A percentile compares a stretch with the other conserved stretches of the same genome.
phyloP scores from a whole-genome alignment of 2,113 vertebrate genomes.

The Peromyscus polionotus region DNA sequence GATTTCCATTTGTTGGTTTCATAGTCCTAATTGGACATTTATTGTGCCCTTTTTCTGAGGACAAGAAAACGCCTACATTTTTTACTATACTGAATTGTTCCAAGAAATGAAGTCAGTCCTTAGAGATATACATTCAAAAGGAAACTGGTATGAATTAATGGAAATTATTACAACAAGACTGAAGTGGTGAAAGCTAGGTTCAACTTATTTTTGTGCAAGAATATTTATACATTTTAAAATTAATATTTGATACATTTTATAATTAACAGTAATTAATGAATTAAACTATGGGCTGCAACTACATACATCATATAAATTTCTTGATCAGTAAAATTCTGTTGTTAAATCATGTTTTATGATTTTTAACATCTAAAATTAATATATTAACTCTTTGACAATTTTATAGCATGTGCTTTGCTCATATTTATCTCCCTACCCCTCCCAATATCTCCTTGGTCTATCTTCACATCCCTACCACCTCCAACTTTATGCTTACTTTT shows the following conservation, averaged over 20 bases:
- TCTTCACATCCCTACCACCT: background rate
- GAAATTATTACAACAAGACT: background rate
- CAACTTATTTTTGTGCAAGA: background rate
- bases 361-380: background rate
- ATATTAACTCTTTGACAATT: background rate
- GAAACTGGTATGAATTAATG: constrained; percentile 32
- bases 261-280: constrained; percentile 52
- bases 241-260: constrained; percentile 53
- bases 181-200: background rate
- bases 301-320: background rate
- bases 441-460: background rate
- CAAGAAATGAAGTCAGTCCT: constrained; percentile 59
- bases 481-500: background rate
- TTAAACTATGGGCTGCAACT: background rate
- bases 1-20: constrained; percentile 46
- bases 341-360: background rate
- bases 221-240: constrained; percentile 39
- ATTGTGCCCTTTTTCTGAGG: constrained; percentile 27
- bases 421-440: background rate
- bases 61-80: constrained; percentile 15
- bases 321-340: constrained; percentile 11
- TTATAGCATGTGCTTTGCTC: background rate
- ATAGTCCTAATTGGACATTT: background rate
- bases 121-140: constrained; percentile 30
- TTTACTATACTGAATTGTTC: background rate